These are phyloP conservation scores for Dasyprocta punctata DNA, from an alignment of 2,113 vertebrate species.

Conservation along the genomic window DNA sequence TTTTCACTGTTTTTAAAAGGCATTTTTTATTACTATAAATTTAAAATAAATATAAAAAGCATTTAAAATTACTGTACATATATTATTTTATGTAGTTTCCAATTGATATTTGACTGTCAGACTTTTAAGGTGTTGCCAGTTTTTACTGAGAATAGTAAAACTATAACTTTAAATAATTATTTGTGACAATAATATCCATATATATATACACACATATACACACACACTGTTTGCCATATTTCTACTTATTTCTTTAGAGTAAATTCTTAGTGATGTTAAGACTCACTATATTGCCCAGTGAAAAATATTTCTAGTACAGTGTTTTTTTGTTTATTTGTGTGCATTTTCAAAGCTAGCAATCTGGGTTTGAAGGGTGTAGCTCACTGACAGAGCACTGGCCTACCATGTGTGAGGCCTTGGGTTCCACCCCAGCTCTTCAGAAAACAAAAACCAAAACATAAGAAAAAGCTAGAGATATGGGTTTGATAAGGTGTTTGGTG, in stretches of 20 bases:
- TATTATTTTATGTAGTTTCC: not conserved
- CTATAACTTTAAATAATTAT: constrained; percentile 10
- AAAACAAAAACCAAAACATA: not conserved
- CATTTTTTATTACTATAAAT: no score
- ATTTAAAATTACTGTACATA: not conserved
- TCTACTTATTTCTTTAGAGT: constrained; percentile 14
- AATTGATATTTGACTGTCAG: not conserved
- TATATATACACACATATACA: not conserved
- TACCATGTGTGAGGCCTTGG: not conserved
- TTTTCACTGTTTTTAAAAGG: constrained; percentile 12
- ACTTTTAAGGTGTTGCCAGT: not conserved
- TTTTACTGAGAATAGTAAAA: not conserved
- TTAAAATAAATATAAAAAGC: no score
- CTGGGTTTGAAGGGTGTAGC: not conserved
- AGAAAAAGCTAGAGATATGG: not conserved
- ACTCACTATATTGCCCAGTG: not conserved
- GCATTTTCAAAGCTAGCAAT: constrained; percentile 43
- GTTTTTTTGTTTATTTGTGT: no score
- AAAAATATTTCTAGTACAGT: constrained; percentile 39
- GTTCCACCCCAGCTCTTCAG: not conserved
- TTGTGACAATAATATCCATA: constrained; percentile 1
- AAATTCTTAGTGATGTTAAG: constrained; percentile 14
- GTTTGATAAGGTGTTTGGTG: not conserved
- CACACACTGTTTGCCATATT: constrained; percentile 32
- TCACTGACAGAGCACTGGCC: not conserved